Percentiles rank a stretch among this genome's conserved stretches.
phyloP scores from a whole-genome alignment of 2,113 vertebrate species.

The Girardinichthys multiradiatus region DNA sequence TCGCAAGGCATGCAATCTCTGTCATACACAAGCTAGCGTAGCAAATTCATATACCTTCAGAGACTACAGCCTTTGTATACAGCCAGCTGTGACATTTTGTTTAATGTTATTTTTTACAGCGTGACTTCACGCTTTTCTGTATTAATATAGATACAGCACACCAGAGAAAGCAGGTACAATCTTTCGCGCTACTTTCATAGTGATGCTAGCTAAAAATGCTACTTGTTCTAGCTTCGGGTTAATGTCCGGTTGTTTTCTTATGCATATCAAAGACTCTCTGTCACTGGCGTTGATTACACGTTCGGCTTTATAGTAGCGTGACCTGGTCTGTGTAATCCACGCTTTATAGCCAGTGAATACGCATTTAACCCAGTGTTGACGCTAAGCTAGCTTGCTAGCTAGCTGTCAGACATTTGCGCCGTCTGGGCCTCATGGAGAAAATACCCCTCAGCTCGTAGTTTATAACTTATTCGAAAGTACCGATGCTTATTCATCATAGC shows the following conservation, averaged over 20 bases:
- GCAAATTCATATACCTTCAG: constrained; percentile 27
- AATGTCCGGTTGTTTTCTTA: constrained; percentile 21
- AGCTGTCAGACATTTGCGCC: constrained; percentile 33
- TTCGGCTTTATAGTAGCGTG: background rate
- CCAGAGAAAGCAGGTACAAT: constrained; percentile 72
- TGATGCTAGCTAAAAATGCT: constrained; percentile 63
- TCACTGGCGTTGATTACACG: background rate
- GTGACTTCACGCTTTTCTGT: constrained; percentile 18
- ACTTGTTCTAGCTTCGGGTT: constrained; percentile 33
- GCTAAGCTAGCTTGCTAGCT: constrained; percentile 54
- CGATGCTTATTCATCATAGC: background rate
- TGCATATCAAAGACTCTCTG: constrained; percentile 5
- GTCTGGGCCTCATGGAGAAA: constrained; percentile 54
- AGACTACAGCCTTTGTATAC: constrained; percentile 23
- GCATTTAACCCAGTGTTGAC: constrained; percentile 9
- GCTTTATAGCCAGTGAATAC: background rate
- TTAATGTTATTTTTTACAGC: constrained; percentile 52
- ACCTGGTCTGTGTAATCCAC: background rate
- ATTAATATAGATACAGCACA: constrained; percentile 46
- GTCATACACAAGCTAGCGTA: constrained; percentile 68
- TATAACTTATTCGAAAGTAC: background rate
- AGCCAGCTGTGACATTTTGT: constrained; percentile 11
- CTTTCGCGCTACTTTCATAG: constrained; percentile 71
- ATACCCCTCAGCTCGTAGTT: background rate
- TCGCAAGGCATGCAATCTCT: constrained; percentile 73